Base-by-base conservation (phyloP, 64 coral and sea anemone species). In the Cladopsammia gracilis region DNA sequence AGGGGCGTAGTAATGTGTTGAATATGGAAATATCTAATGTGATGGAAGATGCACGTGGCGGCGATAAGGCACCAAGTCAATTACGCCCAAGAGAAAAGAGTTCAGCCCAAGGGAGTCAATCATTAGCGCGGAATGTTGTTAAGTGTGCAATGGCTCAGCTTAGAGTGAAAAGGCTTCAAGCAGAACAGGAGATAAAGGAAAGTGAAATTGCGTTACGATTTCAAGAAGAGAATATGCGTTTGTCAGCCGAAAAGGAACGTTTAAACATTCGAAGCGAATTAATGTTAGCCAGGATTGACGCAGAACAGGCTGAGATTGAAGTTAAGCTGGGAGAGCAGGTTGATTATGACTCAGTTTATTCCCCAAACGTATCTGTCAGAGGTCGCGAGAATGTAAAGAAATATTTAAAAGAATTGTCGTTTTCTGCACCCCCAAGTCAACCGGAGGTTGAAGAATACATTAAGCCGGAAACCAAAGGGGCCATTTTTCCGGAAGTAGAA, bases 91-190 rank as follows among this genome's bases (percentile, higher is more conserved):
- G 52, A 3, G 11, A 56, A 56, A 56, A 56, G 52, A 56, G 52
- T 56, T 56, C 52, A 8, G 11, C 11, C 7, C 13, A 19, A 64
- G 61, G 61, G 13, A n/a, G 61, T 64, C 14, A 64, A 19, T 64
- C 18, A n/a, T 64, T 4, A 5, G 61, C 61, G 18, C 13, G 61
- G 61, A n/a, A 64, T 64, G 61, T 64, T 12, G 34, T 34, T 34
- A 64, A 64, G 61, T n/a, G 61, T n/a, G 18, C 61, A 64, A 64
- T 87, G 50, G 85, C 85, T 13, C 85, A 73, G 24, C 54, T 72
- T 12, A 87, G 43, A 26, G 26, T 87, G 25, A 87, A 73, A 56
- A 46, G 64, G 64, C 44, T 87, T 12, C 18, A 53, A 73, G 65
- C 67, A 25, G 65, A 86, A 46, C 60, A 86, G 11, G 52, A 56